Conservation (phyloP, 2,113 vertebrate genomes). For the Semnornis frantzii region DNA sequence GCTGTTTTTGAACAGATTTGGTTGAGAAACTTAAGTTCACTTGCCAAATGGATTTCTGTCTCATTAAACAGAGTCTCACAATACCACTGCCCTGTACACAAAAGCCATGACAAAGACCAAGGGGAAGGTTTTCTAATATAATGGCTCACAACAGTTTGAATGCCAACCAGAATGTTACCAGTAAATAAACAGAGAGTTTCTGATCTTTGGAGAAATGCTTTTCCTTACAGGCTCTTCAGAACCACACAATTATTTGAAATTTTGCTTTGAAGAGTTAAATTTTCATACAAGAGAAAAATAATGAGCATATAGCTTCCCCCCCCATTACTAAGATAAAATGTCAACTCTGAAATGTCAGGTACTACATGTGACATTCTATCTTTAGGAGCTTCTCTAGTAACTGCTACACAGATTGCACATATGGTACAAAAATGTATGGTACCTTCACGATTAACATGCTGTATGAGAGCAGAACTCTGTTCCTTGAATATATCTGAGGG, state of each 20-base stretch:
- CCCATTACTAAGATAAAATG: not conserved
- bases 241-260: accelerated
- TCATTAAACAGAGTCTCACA: not conserved
- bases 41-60: not conserved
- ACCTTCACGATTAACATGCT: not conserved
- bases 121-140: not conserved
- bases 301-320: not conserved
- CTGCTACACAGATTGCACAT: not conserved
- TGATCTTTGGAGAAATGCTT: not conserved
- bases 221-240: not conserved
- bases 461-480: not conserved
- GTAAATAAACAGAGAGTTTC: not conserved
- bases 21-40: not conserved
- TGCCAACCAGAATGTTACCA: not conserved
- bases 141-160: not conserved
- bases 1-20: not conserved
- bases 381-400: not conserved
- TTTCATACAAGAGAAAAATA: not conserved
- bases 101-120: not conserved
- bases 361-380: not conserved
- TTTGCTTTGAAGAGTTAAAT: not conserved
- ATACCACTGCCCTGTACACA: not conserved
- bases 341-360: not conserved
- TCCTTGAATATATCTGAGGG: not conserved
- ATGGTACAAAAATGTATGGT: not conserved